These are phyloP conservation scores for Stichodactyla helianthus DNA, from an alignment of 64 coral and sea anemone species.

Conservation along the genomic window DNA sequence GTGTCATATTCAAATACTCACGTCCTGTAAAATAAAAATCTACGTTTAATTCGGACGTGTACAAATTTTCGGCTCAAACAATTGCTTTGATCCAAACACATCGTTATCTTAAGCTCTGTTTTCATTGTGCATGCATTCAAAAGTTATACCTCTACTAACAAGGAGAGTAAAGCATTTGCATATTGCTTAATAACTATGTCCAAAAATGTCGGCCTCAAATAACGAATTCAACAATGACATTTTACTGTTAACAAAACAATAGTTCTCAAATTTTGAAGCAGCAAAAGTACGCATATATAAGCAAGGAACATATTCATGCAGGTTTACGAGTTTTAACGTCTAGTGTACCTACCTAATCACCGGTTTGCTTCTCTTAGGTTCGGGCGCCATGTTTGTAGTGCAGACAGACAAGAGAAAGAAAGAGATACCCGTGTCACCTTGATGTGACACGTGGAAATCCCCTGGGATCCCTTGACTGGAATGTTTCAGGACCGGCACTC, in stretches of 20 bases:
- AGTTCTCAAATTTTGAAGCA: neutral
- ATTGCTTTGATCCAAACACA: too few relatives aligned
- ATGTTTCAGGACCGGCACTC: neutral
- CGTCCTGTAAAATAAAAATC: too few relatives aligned
- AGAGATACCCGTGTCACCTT: too few relatives aligned
- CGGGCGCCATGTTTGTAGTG: constrained; percentile 18
- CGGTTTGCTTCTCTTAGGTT: constrained; percentile 6
- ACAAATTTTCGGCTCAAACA: too few relatives aligned
- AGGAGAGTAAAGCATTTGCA: too few relatives aligned
- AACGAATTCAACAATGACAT: neutral
- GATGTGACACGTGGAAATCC: neutral
- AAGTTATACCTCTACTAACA: too few relatives aligned
- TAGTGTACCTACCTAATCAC: neutral
- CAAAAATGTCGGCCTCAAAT: neutral
- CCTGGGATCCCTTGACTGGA: neutral
- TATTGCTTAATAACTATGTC: neutral
- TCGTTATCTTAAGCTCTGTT: too few relatives aligned
- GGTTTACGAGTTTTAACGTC: neutral
- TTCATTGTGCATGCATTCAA: too few relatives aligned
- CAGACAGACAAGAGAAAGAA: neutral
- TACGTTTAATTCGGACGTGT: too few relatives aligned
- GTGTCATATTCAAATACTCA: too few relatives aligned
- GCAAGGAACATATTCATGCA: neutral
- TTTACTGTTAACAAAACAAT: neutral
- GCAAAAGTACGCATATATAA: neutral